Conservation (phyloP, 1,140 invertebrate genomes). For the Ceratina australensis region DNA sequence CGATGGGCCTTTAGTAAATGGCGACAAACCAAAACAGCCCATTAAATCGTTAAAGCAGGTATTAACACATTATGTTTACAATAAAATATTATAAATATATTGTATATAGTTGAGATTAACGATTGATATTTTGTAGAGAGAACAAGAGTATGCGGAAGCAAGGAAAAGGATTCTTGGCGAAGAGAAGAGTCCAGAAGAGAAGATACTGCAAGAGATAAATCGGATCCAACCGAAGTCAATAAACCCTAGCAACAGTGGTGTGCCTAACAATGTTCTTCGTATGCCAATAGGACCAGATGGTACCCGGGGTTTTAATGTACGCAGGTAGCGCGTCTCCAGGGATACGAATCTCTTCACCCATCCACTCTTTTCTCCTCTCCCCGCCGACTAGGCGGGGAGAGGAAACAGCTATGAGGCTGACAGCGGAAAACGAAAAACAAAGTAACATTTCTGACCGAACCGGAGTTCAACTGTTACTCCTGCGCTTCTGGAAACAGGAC, state of each 20-base stretch:
- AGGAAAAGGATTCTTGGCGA: slow-evolving; percentile 90
- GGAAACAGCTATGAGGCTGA: slow-evolving; percentile 76
- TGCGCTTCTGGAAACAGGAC: slow-evolving; percentile 27
- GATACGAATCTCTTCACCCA: slow-evolving; percentile 61
- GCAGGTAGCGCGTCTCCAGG: slow-evolving; percentile 79
- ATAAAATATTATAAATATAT: too few relatives aligned
- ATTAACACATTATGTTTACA: slow-evolving; percentile 11
- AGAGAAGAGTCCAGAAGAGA: slow-evolving; percentile 88
- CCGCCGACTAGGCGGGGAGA: slow-evolving; percentile 57
- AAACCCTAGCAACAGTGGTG: slow-evolving; percentile 43
- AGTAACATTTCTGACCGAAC: slow-evolving; percentile 41
- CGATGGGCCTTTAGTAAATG: slow-evolving; percentile 79
- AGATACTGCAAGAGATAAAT: slow-evolving; percentile 82
- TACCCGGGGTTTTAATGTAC: slow-evolving; percentile 81
- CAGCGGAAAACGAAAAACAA: slow-evolving; percentile 65
- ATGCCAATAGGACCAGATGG: slow-evolving; percentile 82
- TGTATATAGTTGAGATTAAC: neutral
- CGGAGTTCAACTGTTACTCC: slow-evolving; percentile 15
- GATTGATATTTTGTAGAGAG: slow-evolving; percentile 78
- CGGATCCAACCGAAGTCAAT: slow-evolving; percentile 70
- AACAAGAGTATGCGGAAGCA: slow-evolving; percentile 93
- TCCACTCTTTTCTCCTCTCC: slow-evolving; percentile 69
- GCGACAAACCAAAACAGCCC: slow-evolving; percentile 86
- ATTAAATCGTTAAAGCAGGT: slow-evolving; percentile 91
- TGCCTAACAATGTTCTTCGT: slow-evolving; percentile 77